Base-by-base conservation (phyloP, 2,797 vertebrate genomes). In the Mus caroli region DNA sequence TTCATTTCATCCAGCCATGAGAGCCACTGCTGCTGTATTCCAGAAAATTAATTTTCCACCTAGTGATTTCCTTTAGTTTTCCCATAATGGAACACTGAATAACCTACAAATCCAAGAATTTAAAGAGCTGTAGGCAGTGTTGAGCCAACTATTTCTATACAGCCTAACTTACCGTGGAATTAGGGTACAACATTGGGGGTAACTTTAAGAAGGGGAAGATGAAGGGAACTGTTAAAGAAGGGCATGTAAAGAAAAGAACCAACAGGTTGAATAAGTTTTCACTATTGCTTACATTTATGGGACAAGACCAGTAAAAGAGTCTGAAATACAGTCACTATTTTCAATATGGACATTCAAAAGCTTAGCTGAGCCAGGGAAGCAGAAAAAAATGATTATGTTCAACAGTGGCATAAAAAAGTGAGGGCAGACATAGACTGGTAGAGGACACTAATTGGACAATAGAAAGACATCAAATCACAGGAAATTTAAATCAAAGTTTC, bases 41-140 rank as follows among this genome's bases (percentile, higher is more conserved):
- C 87, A 96, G 90, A 96, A 97, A 97, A 97, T 97, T 97, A 96
- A 97, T 97, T 97, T 97, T 97, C 96, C 90, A 96, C 96, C 88
- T 88, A 85, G 88, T 96, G 96, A 52, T 96, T 97, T 97, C 92
- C 96, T 96, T 97, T 97, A 94, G 93, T 95, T 97, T 97, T 90
- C 91, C 92, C 90, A 96, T 97, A 95, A 97, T 64, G 88, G 76
- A 88, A 94, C 94, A 92, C 94, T 95, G 87, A 94, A 94, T 96
- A 96, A 34, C 90, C 87, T 90, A 82, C 60, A 90, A 69, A 88
- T 90, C 67, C 90, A 85, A 90, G 91, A 89, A 92, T 93, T 96
- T 88, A 69, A 96, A 96, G 43, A 95, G 50, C 94, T 90, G 50
- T 95, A 90, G 94, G 84, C 90, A 90, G 88, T 82, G 77, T 90